phyloP scores from a whole-genome alignment of 2,888 invertebrate species.

The Petrolisthes cinctipes region DNA sequence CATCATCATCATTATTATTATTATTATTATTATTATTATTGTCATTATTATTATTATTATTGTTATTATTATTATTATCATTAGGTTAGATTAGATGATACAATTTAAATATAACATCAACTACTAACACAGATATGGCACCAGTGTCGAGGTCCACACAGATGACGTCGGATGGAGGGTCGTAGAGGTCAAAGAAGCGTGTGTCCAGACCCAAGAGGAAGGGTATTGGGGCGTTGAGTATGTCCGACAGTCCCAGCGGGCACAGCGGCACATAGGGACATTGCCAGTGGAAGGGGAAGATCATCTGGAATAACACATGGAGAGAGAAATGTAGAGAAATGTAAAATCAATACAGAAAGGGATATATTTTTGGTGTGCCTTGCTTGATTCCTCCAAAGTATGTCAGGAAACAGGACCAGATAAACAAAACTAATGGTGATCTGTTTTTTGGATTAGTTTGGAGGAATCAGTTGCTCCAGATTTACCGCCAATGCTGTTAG shows the following conservation, averaged over 20 bases:
- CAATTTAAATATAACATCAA: neutral
- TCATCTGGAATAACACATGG: conserved; percentile 72
- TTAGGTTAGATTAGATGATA: neutral
- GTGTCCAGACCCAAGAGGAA: conserved; percentile 98
- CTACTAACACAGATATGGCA: conserved; percentile 80
- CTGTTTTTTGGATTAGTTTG: no score
- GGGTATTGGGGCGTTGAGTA: conserved; percentile 95
- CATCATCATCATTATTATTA: neutral
- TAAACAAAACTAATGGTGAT: no score
- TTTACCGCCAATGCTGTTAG: no score
- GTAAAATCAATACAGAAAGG: neutral
- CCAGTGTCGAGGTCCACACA: conserved; percentile 99
- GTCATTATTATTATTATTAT: neutral
- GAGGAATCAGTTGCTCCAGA: no score
- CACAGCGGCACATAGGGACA: conserved; percentile 99
- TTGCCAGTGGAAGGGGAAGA: conserved; percentile 99
- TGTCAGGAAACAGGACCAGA: no score
- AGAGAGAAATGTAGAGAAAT: neutral
- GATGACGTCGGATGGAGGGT: conserved; percentile 95
- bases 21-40: neutral
- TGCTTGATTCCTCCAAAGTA: no score
- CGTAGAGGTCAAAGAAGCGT: conserved; percentile 95
- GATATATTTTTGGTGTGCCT: neutral
- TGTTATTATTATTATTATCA: neutral
- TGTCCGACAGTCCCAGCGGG: conserved; percentile 94